Base-by-base conservation (phyloP, 64 coral and sea anemone genomes). In the Trachythela sp. region DNA sequence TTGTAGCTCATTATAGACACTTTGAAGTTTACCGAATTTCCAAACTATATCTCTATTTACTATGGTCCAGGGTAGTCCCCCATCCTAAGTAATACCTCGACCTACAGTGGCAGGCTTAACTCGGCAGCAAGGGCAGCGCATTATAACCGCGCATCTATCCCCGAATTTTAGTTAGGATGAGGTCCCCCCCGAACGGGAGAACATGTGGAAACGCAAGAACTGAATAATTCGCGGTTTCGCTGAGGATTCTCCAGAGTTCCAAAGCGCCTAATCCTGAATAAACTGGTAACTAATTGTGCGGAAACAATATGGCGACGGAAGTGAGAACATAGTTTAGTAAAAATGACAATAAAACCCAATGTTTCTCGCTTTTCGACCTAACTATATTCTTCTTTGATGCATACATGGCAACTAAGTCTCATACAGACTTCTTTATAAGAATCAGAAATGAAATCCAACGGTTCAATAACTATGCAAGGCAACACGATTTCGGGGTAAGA, bases 371-470 rank as follows among this genome's bases (percentile, higher is more conserved):
- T 64, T 20, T 26, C 8, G 8, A 26, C 22, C 24, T n/a, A 20
- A 20, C 26, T 64, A 64, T 18, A 5, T 0, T 18, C 6, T 64
- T 64, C 56, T 80, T 80, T 8, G 20, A 34, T 80, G 30, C 17
- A 35, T 45, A 45, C 42, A 80, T 80, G 75, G 75, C 75, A 80
- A 80, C 75, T 7, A 80, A 80, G 37, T 37, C 75, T 30, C 75
- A 80, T 80, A 80, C 75, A 39, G 75, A 80, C 15, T 80, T 80
- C 75, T 80, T 80, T 80, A 80, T 80, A 80, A 80, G 37, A 39
- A 80, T 80, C 26, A 80, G 75, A 39, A 39, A 80, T 18, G 75
- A 80, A 36, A 37, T 80, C 31, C 37, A 37, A 80, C 75, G 75
- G 6, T 80, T 80, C 20, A 80, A 80, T 20, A 80, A 80, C 30